Evolutionary conservation across 2,888 invertebrate species (phyloP), one percentile per base, ranked within the genome.

Genomic region (Tineola bisselliella): DNA sequence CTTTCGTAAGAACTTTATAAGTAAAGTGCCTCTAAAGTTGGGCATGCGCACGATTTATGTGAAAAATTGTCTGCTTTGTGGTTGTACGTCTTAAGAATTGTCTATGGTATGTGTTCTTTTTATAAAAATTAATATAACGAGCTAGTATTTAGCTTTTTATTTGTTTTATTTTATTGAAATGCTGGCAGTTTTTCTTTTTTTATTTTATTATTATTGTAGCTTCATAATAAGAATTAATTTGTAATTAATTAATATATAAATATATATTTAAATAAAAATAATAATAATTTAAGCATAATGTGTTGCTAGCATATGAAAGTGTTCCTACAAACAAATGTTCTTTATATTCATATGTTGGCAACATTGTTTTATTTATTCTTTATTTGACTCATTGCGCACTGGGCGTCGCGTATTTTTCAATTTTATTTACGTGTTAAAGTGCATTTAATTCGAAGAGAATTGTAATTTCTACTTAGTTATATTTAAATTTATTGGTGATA

Each of bases 31-130:
- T 25, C 25, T 25, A 25, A 25, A 25, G 25, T 25, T 56, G 60
- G 56, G 56, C 19, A 18, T 61, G 58, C 44, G 33, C 60, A 43
- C 38, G 25, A n/a, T 62, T 52, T 62, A 59, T 57, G 12, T 64
- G 44, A 25, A 18, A 56, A 43, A 57, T 17, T 38, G 58, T 43
- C 52, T 30, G 57, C 25, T 58, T 44, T 44, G 56, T 44, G 57
- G 58, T 48, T 61, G 57, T 58, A 58, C 38, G 44, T 61, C 44
- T 61, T 58, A 61, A 61, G 57, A 44, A 15, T 54, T 38, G 18
- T 52, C 31, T 54, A 33, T 38, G 1, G 44, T 54, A 61, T 44
- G 61, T 56, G 44, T 44, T 48, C n/a, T 43, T 15, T 33, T 18
- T 13, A 52, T 54, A 12, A 52, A 31, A 38, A 10, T 12, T 38